Base-by-base conservation (phyloP, 2,113 vertebrate species). In the Serinus canaria region DNA sequence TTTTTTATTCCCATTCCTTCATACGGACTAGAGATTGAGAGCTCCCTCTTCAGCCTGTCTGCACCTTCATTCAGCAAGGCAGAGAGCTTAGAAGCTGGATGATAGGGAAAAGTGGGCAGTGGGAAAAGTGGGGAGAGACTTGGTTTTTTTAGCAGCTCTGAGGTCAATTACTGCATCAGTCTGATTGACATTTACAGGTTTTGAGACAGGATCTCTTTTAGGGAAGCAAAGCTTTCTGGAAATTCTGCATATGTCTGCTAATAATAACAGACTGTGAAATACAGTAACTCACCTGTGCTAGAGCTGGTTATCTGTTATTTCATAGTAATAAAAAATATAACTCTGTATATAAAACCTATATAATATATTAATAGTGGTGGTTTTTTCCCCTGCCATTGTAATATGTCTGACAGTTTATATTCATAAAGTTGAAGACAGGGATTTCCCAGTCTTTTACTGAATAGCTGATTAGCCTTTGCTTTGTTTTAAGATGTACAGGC, bases 41-140 rank as follows among this genome's bases (percentile, higher is more conserved):
- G 83, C 91, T 97, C 83, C 89, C 83, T 95, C 90, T 95, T 96
- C 69, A 94, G 89, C 91, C 52, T 62, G 37, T 39, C 89, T 87
- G 62, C 37, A 43, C 69, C 56, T 92, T 47, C 50, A 49, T 87
- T 91, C 86, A 35, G 35, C n/a, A 30, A 84, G 47, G 59, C 63
- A 67, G 24, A 63, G 52, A 13, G 33, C 9, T 74, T 37, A 31
- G 3, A 67, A 75, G 33, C 46, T 87, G 87, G 19, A 22, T 78
- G 44, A 20, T 47, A 35, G 46, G 43, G 39, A 68, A 33, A 83
- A 60, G 13, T 11, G 12, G 60, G 41, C 41, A 43, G 41, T 43
- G 46, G 43, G 43, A 68, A 33, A 83, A 60, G 13, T 10, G 13
- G 56, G 35, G 27, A 78, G n/a, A 83, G 41, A 15, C 10, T 37